A percentile compares a stretch with the other conserved stretches of the same genome.
phyloP scores from a whole-genome alignment of 2,888 invertebrate genomes.

The Rutpela maculata region DNA sequence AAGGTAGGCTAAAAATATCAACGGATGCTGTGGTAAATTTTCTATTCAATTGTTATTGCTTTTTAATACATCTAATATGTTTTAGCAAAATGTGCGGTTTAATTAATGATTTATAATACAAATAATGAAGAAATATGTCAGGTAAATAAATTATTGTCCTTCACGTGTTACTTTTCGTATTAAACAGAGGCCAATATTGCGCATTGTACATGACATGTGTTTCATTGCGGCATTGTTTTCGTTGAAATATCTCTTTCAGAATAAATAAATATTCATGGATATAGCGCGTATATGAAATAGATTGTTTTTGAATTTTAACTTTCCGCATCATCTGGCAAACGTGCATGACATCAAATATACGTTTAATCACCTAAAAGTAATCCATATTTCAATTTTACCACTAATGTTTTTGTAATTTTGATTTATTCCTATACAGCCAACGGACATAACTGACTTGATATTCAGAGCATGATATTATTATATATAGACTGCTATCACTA shows the following conservation, averaged over 20 bases:
- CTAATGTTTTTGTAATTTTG: constrained; percentile 38
- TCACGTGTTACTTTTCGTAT: background rate
- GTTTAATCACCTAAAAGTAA: constrained; percentile 41
- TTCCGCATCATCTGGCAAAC: constrained; percentile 52
- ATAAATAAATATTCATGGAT: constrained; percentile 55
- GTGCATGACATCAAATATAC: constrained; percentile 41
- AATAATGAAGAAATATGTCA: background rate
- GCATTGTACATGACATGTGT: constrained; percentile 6
- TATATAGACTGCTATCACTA: background rate
- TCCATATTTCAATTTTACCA: constrained; percentile 38
- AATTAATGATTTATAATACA: background rate
- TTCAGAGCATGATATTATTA: background rate
- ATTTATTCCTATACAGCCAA: constrained; percentile 5
- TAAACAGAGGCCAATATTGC: background rate
- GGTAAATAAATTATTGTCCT: background rate
- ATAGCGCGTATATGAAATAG: constrained; percentile 50
- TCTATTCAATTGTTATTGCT: too few species aligned
- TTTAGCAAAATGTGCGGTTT: too few species aligned
- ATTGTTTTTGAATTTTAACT: constrained; percentile 55
- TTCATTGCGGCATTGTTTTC: constrained; percentile 17
- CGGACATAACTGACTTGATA: constrained; percentile 11
- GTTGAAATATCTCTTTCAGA: constrained; percentile 36
- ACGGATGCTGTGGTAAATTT: too few species aligned
- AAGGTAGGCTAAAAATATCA: too few species aligned
- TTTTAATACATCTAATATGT: too few species aligned